These are phyloP conservation scores for Microtus montanus DNA, from an alignment of 2,113 vertebrate species.

Conservation along the genomic window DNA sequence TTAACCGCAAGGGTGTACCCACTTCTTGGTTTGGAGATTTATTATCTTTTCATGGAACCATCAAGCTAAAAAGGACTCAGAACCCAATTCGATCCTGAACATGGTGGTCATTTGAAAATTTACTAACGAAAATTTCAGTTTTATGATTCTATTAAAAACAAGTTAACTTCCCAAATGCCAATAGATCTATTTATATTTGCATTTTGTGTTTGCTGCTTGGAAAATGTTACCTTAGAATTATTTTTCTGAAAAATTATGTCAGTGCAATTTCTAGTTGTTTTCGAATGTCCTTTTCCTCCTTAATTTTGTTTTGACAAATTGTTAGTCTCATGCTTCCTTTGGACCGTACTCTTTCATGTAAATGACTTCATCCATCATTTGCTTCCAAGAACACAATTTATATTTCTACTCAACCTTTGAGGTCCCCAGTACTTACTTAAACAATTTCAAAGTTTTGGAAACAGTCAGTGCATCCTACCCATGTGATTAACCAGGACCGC, in stretches of 20 bases:
- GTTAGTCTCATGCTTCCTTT: slow-evolving; percentile 5
- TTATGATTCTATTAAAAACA: slow-evolving; percentile 40
- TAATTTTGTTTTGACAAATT: slow-evolving; percentile 54
- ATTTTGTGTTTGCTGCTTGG: neutral
- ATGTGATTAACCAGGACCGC: neutral
- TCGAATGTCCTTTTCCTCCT: neutral
- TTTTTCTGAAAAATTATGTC: slow-evolving; percentile 21
- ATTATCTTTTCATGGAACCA: slow-evolving; percentile 59
- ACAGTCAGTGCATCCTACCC: neutral
- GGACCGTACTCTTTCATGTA: slow-evolving; percentile 10
- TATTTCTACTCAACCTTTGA: neutral
- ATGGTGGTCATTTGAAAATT: slow-evolving; percentile 13
- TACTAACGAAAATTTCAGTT: slow-evolving; percentile 18
- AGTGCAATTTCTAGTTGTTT: slow-evolving; percentile 17
- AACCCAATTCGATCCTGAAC: neutral
- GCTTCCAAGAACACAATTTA: neutral
- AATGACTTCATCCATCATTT: slow-evolving; percentile 27
- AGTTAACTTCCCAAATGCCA: neutral
- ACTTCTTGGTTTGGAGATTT: slow-evolving; percentile 38
- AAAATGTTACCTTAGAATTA: neutral
- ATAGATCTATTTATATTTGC: neutral
- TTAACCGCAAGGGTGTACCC: neutral
- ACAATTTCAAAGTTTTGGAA: slow-evolving; percentile 46
- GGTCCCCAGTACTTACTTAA: slow-evolving; percentile 13
- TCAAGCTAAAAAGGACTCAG: slow-evolving; percentile 32